phyloP scores from a whole-genome alignment of 2,113 vertebrate genomes.

The Cebus imitator region DNA sequence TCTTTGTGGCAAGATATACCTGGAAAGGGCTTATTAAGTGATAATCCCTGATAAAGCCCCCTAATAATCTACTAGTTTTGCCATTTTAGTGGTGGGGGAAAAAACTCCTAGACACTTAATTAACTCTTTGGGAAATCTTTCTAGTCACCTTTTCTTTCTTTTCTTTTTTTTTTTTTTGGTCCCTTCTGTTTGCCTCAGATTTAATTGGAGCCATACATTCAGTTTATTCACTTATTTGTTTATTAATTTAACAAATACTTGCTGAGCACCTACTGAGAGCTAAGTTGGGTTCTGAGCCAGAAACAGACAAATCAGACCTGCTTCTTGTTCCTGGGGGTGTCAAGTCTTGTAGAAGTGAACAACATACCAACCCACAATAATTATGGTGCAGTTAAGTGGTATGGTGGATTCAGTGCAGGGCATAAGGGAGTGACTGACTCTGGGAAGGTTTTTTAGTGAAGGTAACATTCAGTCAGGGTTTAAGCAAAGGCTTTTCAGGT shows the following conservation, averaged over 20 bases:
- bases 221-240: not conserved
- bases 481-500: not conserved
- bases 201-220: slow-evolving; percentile 1
- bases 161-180: not conserved
- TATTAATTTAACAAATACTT: not conserved
- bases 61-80: not conserved
- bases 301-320: not conserved
- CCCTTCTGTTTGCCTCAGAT: not conserved
- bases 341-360: not conserved
- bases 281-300: not conserved
- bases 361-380: fast-evolving
- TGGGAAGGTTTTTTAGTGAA: not conserved
- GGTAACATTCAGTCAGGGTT: not conserved
- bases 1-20: not conserved
- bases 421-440: too few species aligned
- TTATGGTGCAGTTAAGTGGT: fast-evolving
- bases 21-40: not conserved
- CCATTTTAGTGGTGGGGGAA: not conserved
- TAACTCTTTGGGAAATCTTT: slow-evolving; percentile 33
- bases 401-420: not conserved
- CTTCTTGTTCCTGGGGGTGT: not conserved
- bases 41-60: not conserved
- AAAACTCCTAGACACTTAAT: not conserved
- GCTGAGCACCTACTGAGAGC: not conserved
- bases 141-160: not conserved